These are phyloP conservation scores for Verasper variegatus DNA, from an alignment of 2,113 vertebrate genomes.

Conservation along the genomic window DNA sequence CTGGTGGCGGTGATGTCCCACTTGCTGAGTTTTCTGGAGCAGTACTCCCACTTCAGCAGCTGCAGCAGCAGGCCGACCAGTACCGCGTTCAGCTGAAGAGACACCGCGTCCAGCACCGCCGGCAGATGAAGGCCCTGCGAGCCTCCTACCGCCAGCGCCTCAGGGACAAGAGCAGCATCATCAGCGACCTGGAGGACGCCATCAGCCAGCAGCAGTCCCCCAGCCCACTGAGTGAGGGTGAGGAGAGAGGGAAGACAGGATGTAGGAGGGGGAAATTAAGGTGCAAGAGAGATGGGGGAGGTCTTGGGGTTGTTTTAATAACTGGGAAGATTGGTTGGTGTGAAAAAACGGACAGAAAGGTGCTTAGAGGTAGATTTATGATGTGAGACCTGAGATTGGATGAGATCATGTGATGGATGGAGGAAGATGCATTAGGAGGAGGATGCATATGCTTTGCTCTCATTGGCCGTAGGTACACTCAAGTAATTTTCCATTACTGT, in stretches of 20 bases:
- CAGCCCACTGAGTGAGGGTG: conserved; percentile 74
- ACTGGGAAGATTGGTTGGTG: not conserved
- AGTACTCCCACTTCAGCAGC: conserved; percentile 87
- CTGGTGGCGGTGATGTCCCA: conserved; percentile 86
- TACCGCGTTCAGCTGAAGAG: conserved; percentile 82
- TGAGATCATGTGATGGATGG: conserved; percentile 30
- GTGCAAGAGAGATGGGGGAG: conserved; percentile 8
- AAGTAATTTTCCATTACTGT: too few relatives aligned
- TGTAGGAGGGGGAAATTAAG: conserved; percentile 37
- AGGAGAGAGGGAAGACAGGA: conserved; percentile 17
- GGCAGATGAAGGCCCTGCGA: conserved; percentile 82
- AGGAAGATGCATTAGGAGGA: conserved; percentile 1
- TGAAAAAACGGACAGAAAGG: conserved; percentile 16
- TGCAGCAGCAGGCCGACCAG: conserved; percentile 84
- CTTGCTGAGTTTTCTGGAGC: conserved; percentile 87
- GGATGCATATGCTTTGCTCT: too few relatives aligned
- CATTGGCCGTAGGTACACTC: too few relatives aligned
- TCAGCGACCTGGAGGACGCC: conserved; percentile 83
- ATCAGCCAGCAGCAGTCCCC: conserved; percentile 78
- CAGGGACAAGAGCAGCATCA: conserved; percentile 83
- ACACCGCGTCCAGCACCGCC: conserved; percentile 80
- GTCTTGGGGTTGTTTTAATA: conserved; percentile 21
- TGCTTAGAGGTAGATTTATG: conserved; percentile 1
- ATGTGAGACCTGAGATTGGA: conserved; percentile 10
- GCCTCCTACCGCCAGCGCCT: conserved; percentile 83